Conservation (phyloP, 2,797 vertebrate genomes). For the Rhincodon typus region DNA sequence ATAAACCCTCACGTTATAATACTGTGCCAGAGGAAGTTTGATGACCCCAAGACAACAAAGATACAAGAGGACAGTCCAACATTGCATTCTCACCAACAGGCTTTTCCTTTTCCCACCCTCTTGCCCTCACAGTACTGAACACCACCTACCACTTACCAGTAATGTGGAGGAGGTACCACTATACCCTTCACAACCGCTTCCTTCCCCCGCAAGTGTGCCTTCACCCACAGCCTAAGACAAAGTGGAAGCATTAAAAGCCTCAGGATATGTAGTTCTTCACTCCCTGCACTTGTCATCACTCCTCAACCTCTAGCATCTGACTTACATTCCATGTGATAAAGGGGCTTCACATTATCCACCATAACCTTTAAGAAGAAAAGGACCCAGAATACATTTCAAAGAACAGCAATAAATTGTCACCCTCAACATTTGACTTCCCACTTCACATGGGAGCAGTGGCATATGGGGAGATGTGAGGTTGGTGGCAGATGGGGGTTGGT, state of each 20-base stretch:
- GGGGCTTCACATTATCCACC: not conserved
- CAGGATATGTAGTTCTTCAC: not conserved
- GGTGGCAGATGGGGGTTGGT: not conserved
- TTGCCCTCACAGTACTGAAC: not conserved
- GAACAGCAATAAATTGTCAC: not conserved
- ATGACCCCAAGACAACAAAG: not conserved
- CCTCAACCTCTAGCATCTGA: not conserved
- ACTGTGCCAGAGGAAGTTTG: not conserved
- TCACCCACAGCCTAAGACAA: conserved; percentile 31
- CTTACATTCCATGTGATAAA: not conserved
- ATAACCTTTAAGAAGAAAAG: no score
- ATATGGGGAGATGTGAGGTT: not conserved
- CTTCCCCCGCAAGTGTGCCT: conserved; percentile 29
- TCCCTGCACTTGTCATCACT: not conserved
- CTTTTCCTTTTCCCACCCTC: not conserved
- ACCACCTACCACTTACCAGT: conserved; percentile 22
- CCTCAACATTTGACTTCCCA: not conserved
- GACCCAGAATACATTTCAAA: not conserved
- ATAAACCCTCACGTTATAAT: not conserved
- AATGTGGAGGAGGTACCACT: conserved; percentile 20
- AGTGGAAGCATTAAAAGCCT: conserved; percentile 22
- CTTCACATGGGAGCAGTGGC: not conserved
- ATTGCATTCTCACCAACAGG: not conserved
- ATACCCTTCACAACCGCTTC: conserved; percentile 33
- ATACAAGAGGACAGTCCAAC: not conserved